A percentile compares a stretch with the other conserved stretches of the same genome.
These are phyloP conservation scores for Siniperca scherzeri DNA, from an alignment of 2,797 vertebrate genomes.

Conservation along the genomic window DNA sequence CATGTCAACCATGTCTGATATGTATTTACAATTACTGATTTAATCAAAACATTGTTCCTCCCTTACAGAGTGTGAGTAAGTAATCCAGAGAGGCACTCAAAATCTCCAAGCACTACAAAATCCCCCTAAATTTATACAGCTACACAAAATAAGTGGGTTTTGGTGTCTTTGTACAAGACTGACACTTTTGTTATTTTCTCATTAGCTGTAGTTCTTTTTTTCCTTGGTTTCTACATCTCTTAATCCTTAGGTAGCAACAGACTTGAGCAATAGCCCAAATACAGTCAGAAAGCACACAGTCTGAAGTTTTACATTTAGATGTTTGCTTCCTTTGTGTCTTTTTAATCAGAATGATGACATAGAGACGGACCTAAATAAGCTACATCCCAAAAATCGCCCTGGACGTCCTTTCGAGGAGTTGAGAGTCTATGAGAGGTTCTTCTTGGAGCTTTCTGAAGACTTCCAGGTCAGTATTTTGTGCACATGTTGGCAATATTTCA, in stretches of 20 bases:
- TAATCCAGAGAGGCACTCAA: background rate
- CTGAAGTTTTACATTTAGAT: background rate
- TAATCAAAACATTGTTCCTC: slow-evolving; percentile 1
- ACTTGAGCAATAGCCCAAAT: background rate
- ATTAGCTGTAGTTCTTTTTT: background rate
- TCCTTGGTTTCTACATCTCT: background rate
- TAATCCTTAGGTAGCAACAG: background rate
- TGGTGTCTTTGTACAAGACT: slow-evolving; percentile 1
- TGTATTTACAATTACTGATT: background rate
- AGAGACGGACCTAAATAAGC: slow-evolving; percentile 96
- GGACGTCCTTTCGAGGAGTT: slow-evolving; percentile 91
- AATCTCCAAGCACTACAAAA: background rate
- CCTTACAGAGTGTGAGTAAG: background rate
- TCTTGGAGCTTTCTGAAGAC: slow-evolving; percentile 93
- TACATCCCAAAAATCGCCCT: slow-evolving; percentile 89
- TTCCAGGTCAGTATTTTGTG: slow-evolving; percentile 90
- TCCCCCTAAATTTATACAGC: background rate
- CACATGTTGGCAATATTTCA: background rate
- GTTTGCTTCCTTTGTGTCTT: slow-evolving; percentile 40
- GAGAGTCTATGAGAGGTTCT: slow-evolving; percentile 94
- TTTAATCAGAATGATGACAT: slow-evolving; percentile 95
- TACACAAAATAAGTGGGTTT: background rate
- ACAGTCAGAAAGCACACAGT: background rate
- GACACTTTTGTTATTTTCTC: background rate
- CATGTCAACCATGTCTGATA: slow-evolving; percentile 23